phyloP scores from a whole-genome alignment of 2,113 vertebrate genomes.

The Solea solea region DNA sequence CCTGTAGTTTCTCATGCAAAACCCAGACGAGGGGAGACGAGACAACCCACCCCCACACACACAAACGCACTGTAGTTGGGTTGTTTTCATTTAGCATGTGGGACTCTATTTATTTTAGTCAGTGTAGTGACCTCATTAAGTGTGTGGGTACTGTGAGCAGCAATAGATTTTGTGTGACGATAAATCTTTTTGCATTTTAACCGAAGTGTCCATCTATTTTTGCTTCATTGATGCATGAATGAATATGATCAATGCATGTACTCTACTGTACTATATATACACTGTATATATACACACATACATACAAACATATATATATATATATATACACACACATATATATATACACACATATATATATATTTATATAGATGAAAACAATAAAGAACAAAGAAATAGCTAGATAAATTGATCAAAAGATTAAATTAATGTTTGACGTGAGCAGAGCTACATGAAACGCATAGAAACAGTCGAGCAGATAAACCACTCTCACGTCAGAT shows the following conservation, averaged over 20 bases:
- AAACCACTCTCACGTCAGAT: slow-evolving; percentile 41
- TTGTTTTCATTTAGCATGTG: slow-evolving; percentile 50
- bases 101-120: slow-evolving; percentile 41
- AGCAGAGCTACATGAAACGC: slow-evolving; percentile 14
- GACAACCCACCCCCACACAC: not conserved
- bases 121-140: slow-evolving; percentile 49
- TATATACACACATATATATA: not conserved
- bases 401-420: slow-evolving; percentile 13
- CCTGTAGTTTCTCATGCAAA: slow-evolving; percentile 25
- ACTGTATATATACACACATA: not conserved
- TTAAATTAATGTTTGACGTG: slow-evolving; percentile 17
- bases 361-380: slow-evolving; percentile 5
- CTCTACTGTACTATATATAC: no score
- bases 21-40: slow-evolving; percentile 2
- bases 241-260: not conserved
- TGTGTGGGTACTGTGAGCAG: slow-evolving; percentile 15
- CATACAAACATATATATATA: not conserved
- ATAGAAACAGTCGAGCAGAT: slow-evolving; percentile 15
- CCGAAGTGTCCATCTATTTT: slow-evolving; percentile 3
- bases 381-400: not conserved
- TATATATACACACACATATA: not conserved
- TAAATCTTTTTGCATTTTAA: slow-evolving; percentile 12
- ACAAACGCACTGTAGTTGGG: not conserved
- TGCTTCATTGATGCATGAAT: slow-evolving; percentile 4
- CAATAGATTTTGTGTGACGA: slow-evolving; percentile 33